Evolutionary conservation across 2,113 vertebrate genomes (phyloP).

Genomic region (Leiothrix lutea): DNA sequence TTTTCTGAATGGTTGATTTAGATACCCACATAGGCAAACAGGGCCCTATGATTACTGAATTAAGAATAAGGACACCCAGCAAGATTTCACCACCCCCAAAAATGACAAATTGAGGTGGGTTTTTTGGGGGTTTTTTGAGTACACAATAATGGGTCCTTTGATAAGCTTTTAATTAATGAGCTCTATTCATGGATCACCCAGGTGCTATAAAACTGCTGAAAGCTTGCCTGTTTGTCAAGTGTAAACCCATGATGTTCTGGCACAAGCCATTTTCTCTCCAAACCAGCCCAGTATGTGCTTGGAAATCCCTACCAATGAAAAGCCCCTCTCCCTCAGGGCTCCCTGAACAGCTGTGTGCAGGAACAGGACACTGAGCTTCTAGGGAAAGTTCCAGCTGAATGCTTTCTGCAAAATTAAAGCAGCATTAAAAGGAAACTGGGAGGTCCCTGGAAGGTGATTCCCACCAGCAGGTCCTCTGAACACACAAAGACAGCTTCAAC

Average conservation of each 20-base stretch:
- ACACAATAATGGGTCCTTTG: neutral
- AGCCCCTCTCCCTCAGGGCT: neutral
- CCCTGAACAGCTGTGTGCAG: neutral
- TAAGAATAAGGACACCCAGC: neutral
- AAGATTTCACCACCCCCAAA: neutral
- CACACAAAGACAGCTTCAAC: rapidly evolving
- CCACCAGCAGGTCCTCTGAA: neutral
- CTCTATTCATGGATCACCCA: neutral
- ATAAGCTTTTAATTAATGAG: neutral
- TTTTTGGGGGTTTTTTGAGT: neutral
- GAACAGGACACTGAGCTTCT: neutral
- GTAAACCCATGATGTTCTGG: neutral
- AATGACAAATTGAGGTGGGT: neutral
- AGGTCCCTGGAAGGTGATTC: neutral
- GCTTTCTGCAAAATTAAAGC: neutral
- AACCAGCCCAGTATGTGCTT: neutral
- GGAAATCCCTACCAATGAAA: neutral
- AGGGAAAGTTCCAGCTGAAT: neutral
- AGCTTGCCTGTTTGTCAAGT: neutral
- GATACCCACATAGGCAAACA: neutral
- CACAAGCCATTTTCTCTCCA: neutral
- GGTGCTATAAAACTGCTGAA: neutral
- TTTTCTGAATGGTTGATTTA: neutral
- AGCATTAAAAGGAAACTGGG: neutral
- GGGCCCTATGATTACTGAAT: neutral